A percentile compares a stretch with the other conserved stretches of the same genome.
Evolutionary conservation across 2,888 invertebrate species (phyloP).

Genomic region (Microctonus hyperodae): DNA sequence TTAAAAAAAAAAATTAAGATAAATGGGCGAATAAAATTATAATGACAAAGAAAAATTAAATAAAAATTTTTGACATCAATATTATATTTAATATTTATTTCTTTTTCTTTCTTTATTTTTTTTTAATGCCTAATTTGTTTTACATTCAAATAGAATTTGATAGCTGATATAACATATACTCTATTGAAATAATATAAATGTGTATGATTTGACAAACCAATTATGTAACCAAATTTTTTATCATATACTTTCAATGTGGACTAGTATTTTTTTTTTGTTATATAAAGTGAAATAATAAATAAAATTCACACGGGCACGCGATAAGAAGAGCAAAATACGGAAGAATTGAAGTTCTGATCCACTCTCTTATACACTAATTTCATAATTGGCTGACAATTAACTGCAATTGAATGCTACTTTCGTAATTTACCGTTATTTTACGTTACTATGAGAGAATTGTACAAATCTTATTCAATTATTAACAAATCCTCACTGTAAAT

Average conservation of each 20-base stretch:
- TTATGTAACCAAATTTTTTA: too few relatives aligned
- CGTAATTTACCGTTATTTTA: constrained; percentile 10
- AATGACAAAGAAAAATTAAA: too few relatives aligned
- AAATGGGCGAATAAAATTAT: too few relatives aligned
- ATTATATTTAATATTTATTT: constrained; percentile 40
- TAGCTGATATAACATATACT: constrained; percentile 50
- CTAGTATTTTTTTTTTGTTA: constrained; percentile 52
- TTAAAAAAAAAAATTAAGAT: too few relatives aligned
- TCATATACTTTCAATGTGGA: constrained; percentile 50
- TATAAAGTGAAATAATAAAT: constrained; percentile 24
- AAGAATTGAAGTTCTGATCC: not conserved
- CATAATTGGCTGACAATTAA: not conserved
- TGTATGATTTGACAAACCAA: constrained; percentile 2
- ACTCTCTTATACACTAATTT: constrained; percentile 1
- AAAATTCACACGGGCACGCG: constrained; percentile 10
- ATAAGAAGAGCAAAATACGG: constrained; percentile 2
- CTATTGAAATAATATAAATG: constrained; percentile 23
- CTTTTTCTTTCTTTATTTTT: constrained; percentile 26
- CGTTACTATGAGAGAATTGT: constrained; percentile 44
- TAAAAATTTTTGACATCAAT: not conserved
- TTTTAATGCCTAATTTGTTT: constrained; percentile 41
- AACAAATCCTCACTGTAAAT: not conserved
- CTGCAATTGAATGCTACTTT: constrained; percentile 7
- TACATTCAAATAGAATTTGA: constrained; percentile 56
- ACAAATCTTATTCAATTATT: constrained; percentile 37